Base-by-base conservation (phyloP, 92 coral and sea anemone genomes). In the Blastomussa wellsi region DNA sequence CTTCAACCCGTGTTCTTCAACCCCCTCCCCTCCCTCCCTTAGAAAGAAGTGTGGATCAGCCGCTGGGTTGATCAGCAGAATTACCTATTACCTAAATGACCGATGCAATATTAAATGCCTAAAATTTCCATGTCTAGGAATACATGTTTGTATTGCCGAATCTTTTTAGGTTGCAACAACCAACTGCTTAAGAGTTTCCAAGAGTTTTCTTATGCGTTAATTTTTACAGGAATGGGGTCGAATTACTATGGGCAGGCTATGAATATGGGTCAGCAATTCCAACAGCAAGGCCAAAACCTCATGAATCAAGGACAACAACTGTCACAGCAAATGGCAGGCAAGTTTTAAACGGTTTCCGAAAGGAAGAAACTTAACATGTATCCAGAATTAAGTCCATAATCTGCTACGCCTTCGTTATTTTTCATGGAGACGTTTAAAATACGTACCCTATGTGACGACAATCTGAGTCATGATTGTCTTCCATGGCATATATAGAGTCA, bases 161-260 rank as follows among this genome's bases (percentile, higher is more conserved):
- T 17, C 66, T 39, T 39, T 39, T 39, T 44, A 8, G 49, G 7
- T 44, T 44, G 12, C 6, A 44, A 44, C 49, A 13, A 44, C 7
- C 7, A 39, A 7, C 44, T 39, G 44, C 44, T 13, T 44, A 6
- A 52, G 16, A 14, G 1, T 52, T 20, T 22, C 49, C 49, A 6
- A 44, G 49, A 44, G 7, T 44, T 8, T 20, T 74, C 57, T 2
- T 35, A 39, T 31, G 31, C 31, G 32, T 80, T 49, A n/a, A 24
- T 10, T 2, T 24, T 52, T 51, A 41, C 70, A 72, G 93, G 91
- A 3, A 87, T 87, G 87, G 96, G 94, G 55, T 92, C 90, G 59
- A 81, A 81, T 77, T 72, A 84, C 19, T 70, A 86, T 76, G 88
- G 88, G 13, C 85, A 81, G 53, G 78, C 78, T 5, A 70, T 70